Evolutionary conservation across 2,797 vertebrate genomes (phyloP), one percentile per base, ranked within the genome.

Genomic region (Schizopygopsis pylzovi): DNA sequence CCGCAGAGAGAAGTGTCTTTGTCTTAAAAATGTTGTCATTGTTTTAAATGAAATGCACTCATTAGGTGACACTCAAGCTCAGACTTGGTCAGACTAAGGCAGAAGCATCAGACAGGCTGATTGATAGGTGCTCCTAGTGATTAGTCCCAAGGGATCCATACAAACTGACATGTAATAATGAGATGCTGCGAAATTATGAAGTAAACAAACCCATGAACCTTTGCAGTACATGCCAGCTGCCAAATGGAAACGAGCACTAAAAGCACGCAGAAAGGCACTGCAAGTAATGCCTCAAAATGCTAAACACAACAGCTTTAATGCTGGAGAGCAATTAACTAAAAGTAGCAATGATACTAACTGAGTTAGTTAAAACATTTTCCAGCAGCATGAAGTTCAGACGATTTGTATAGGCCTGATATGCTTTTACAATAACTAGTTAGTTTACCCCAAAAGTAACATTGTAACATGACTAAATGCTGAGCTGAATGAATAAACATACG

Each of bases 101-200:
- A 56, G 41, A 45, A 80, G 11, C 70, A 47, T 85, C n/a, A 61
- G 54, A 70, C 61, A 56, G 28, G 25, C 65, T 88, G 88, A 89
- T 41, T 22, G 54, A 88, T 77, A n/a, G 49, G 15, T 86, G 76
- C 45, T 25, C n/a, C 25, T 54, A 33, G 77, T 81, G 47, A 92
- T 92, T 89, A 92, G 85, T 3, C 13, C 79, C 84, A 70, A 61
- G n/a, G 41, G 59, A 81, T 41, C 13, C n/a, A 67, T 25, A 47
- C 67, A 80, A 65, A 33, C 63, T 18, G 63, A 22, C 20, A 77
- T 78, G 87, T 91, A 92, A 93, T 91, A 92, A 93, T 91, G 89
- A 90, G 88, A 88, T 2, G 41, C 89, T 82, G 81, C 52, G 86
- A 92, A 89, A 90, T 83, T 73, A 20, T 83, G 59, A 15, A 59